Conservation (phyloP, 2,888 invertebrate species). For the Marronus borbonicus region DNA sequence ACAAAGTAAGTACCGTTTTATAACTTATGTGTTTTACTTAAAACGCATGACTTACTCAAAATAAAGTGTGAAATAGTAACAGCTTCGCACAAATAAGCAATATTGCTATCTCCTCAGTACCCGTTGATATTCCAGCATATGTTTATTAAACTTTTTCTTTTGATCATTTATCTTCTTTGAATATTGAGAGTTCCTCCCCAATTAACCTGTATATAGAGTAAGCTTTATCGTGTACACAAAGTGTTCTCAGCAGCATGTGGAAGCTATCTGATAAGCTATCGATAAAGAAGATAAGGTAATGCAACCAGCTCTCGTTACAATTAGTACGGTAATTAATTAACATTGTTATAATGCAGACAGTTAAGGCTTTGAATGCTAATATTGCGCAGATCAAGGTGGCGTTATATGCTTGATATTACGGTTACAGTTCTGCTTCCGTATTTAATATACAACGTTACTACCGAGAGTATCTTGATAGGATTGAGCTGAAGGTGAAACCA, state of each 20-base stretch:
- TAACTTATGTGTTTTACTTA: too few species aligned
- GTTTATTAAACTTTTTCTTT: too few species aligned
- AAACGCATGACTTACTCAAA: too few species aligned
- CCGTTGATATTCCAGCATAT: too few species aligned
- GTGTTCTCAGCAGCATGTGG: conserved; percentile 11
- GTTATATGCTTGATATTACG: conserved; percentile 60
- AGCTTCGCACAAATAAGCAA: too few species aligned
- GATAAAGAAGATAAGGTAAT: conserved; percentile 63
- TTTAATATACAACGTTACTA: conserved; percentile 62
- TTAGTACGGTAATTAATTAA: conserved; percentile 68
- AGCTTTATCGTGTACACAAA: not conserved
- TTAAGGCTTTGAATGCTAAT: conserved; percentile 68
- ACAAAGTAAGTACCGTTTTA: too few species aligned
- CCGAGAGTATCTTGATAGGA: conserved; percentile 51
- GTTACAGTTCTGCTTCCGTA: conserved; percentile 58
- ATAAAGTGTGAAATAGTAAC: too few species aligned
- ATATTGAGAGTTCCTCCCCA: too few species aligned
- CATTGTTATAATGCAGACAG: conserved; percentile 68
- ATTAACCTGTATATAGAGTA: not conserved
- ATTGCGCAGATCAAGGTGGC: conserved; percentile 62
- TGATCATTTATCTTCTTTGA: too few species aligned
- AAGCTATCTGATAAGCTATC: conserved; percentile 58
- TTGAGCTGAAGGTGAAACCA: conserved; percentile 43
- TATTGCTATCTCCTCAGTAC: too few species aligned
- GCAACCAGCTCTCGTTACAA: conserved; percentile 65